Conservation (phyloP, 2,797 vertebrate genomes). For the Macropus fuliginosus region DNA sequence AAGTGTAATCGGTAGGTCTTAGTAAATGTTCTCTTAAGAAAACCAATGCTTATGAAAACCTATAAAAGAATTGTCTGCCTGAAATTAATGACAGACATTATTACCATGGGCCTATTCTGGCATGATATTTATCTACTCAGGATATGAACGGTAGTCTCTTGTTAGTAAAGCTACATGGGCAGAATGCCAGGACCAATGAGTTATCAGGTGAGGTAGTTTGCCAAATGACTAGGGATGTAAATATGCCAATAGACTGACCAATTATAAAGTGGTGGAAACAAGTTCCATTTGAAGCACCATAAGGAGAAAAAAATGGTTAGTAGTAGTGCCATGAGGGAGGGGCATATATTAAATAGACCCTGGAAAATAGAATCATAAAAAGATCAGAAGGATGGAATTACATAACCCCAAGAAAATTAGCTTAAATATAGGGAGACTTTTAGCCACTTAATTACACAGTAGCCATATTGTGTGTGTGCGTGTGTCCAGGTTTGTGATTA, state of each 20-base stretch:
- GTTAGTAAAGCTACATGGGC: neutral
- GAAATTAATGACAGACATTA: neutral
- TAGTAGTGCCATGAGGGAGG: neutral
- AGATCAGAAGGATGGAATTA: neutral
- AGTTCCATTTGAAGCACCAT: neutral
- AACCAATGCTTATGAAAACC: neutral
- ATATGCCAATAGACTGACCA: neutral
- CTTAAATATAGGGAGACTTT: neutral
- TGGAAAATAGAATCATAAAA: neutral
- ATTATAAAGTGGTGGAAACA: neutral
- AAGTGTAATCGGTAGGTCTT: neutral
- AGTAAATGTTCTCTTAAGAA: neutral
- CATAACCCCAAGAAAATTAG: neutral
- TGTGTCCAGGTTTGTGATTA: too few species aligned
- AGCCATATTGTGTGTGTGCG: too few species aligned
- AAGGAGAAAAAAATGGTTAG: neutral
- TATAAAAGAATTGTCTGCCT: neutral
- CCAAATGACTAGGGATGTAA: neutral
- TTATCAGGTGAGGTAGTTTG: neutral
- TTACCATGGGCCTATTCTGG: neutral
- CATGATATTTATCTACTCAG: neutral
- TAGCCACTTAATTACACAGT: neutral
- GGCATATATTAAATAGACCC: neutral
- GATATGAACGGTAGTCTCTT: neutral
- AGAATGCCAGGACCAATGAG: neutral